Evolutionary conservation across 2,113 vertebrate species (phyloP).

Genomic region (Scomber japonicus): DNA sequence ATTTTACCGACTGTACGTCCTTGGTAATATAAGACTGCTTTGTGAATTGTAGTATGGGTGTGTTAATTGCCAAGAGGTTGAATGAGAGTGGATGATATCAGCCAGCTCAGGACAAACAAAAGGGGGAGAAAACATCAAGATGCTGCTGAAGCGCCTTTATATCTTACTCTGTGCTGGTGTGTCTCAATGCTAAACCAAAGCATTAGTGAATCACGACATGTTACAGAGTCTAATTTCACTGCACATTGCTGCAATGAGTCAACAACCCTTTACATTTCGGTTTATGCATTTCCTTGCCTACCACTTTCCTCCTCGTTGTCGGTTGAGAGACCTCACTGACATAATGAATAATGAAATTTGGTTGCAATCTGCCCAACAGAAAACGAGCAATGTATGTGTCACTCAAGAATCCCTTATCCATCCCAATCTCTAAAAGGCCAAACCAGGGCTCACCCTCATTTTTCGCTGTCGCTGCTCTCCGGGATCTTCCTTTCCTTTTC

Average conservation of each 20-base stretch:
- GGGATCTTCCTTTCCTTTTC: neutral
- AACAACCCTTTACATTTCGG: conserved; percentile 13
- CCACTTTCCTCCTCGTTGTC: neutral
- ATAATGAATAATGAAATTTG: neutral
- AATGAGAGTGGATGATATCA: conserved; percentile 49
- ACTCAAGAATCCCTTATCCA: neutral
- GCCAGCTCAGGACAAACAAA: conserved; percentile 61
- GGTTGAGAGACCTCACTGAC: neutral
- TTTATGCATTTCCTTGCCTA: neutral
- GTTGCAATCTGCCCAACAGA: neutral
- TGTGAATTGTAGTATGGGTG: conserved; percentile 36
- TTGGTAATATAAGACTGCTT: conserved; percentile 20
- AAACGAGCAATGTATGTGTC: neutral
- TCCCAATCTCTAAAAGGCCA: conserved; percentile 7
- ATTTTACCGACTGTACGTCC: neutral
- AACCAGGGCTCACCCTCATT: neutral
- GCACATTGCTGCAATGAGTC: neutral
- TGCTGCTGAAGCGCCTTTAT: neutral
- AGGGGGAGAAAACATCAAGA: conserved; percentile 9
- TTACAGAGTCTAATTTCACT: conserved; percentile 1
- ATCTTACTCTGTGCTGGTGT: conserved; percentile 15
- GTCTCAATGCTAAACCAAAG: neutral
- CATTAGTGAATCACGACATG: conserved; percentile 23
- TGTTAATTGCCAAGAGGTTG: conserved; percentile 46
- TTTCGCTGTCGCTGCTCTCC: neutral